phyloP scores from a whole-genome alignment of 2,888 invertebrate genomes.

The Ariolimax columbianus region DNA sequence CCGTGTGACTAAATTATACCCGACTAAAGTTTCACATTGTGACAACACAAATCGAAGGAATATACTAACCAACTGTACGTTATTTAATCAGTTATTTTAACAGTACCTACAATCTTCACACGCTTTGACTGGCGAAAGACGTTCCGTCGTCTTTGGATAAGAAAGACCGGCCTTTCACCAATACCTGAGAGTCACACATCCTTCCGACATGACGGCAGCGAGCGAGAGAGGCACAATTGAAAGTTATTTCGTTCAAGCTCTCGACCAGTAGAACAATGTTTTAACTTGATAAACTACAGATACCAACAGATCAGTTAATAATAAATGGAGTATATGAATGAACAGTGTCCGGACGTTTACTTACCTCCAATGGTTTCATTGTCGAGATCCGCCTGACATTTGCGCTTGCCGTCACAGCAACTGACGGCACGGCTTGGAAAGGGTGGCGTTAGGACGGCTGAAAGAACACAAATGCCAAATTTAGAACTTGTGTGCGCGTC shows the following conservation, averaged over 20 bases:
- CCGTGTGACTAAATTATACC: conserved; percentile 13
- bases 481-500: conserved; percentile 50
- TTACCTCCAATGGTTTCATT: conserved; percentile 51
- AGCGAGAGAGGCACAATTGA: not conserved
- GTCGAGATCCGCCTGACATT: conserved; percentile 38
- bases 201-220: not conserved
- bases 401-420: conserved; percentile 36
- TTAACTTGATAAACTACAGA: not conserved
- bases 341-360: not conserved
- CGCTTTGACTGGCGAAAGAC: not conserved
- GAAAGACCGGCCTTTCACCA: conserved; percentile 10
- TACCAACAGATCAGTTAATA: not conserved
- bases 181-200: conserved; percentile 46
- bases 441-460: conserved; percentile 48
- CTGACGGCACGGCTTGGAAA: conserved; percentile 41
- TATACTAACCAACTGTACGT: not conserved
- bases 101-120: not conserved
- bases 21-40: not conserved
- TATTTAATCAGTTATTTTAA: no score
- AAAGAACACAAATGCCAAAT: conserved; percentile 51
- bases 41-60: not conserved
- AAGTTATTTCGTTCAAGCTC: not conserved
- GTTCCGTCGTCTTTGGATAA: conserved; percentile 6
- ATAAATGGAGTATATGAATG: not conserved
- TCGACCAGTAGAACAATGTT: not conserved